Evolutionary conservation across 2,113 vertebrate genomes (phyloP).

Genomic region (Pampusana beccarii): DNA sequence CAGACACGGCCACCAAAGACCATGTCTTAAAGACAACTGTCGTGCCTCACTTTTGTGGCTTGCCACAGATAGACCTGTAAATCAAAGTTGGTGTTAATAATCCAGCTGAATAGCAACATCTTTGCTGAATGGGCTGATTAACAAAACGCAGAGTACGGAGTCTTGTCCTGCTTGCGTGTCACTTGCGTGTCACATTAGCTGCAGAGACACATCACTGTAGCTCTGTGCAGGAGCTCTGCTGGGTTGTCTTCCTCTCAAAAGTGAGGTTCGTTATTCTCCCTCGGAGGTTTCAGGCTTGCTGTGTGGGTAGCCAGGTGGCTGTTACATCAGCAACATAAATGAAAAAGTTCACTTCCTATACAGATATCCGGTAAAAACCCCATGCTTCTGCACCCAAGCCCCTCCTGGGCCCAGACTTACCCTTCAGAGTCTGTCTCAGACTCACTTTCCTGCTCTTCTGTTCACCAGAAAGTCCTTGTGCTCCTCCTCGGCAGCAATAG

Average conservation of each 20-base stretch:
- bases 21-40: neutral
- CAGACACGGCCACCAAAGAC: fast-evolving
- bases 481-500: neutral
- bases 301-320: neutral
- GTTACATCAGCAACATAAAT: neutral
- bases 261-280: neutral
- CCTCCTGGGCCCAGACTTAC: neutral
- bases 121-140: neutral
- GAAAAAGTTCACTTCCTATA: neutral
- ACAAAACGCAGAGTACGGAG: neutral
- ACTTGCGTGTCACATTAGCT: neutral
- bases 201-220: neutral
- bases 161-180: neutral
- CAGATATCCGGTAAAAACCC: neutral
- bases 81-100: neutral
- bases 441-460: neutral
- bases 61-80: neutral
- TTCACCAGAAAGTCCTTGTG: neutral
- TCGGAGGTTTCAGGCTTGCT: neutral
- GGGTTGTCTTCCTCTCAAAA: neutral
- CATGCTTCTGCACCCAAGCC: neutral
- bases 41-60: neutral
- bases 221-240: neutral
- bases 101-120: neutral
- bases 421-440: neutral